Base-by-base conservation (phyloP, 1,140 invertebrate species). In the Drosophila oshimai region DNA sequence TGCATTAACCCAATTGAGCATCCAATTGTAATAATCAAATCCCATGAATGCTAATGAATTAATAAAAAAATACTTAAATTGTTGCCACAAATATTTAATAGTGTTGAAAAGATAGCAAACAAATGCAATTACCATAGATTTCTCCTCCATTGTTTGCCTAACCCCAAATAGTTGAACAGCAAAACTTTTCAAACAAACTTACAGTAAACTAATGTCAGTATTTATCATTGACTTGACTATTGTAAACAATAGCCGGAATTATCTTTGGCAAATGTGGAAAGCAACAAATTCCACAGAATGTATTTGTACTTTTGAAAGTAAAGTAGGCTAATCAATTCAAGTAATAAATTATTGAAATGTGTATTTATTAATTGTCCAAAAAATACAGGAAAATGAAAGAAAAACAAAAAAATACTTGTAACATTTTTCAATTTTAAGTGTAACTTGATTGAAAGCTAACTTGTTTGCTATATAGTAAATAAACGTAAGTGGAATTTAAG, bases 391-490 rank as follows among this genome's bases (percentile, higher is more conserved):
- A 72, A 54, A 34, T 39, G 12, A 29, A 49, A 31, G 22, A 29
- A 36, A 70, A 20, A n/a, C 33, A 33, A 31, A 49, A 17, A 26
- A 13, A 49, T 33, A 31, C 9, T 13, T 45, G 28, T 36, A 53
- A 49, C 18, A 47, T 39, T 62, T 72, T 72, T 62, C 55, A 73
- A 73, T 73, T 54, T 73, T 41, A 73, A 73, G 69, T 73, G 68
- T 72, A 53, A 72, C 69, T 72, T 72, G 28, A 72, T 72, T 72
- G 69, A 39, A 49, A 31, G 39, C 55, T 31, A 62, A 18, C 29
- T n/a, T 42, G 26, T 39, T 71, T 58, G 62, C 44, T 58, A 67
- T 31, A n/a, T n/a, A n/a, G n/a, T n/a, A 44, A 36, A 60, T 70
- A 69, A 28, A 41, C 45, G 36, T 71, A 60, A 71, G 45, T 49